Base-by-base conservation (phyloP, 2,113 vertebrate genomes). In the Percina caprodes region DNA sequence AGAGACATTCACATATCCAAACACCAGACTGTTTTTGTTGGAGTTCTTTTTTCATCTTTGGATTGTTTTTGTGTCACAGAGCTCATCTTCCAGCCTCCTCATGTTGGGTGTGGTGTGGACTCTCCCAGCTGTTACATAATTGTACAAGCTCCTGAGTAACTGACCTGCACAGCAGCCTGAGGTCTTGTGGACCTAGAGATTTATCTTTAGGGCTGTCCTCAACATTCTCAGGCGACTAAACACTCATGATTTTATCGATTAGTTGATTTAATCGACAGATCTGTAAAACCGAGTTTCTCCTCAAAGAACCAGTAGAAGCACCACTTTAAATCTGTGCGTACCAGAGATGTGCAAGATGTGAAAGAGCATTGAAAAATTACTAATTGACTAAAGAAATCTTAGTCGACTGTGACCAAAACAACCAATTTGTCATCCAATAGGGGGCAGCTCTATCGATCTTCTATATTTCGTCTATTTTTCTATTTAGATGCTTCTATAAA, bases 401-500 rank as follows among this genome's bases (percentile, higher is more conserved):
- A 42, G 39, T 42, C 10, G 10, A 42, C 39, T 42, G 39, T 42
- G 39, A 42, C 10, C 39, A 42, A 42, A 42, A 42, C 39, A 10
- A 42, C 39, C 39, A 0, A 42, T 42, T 42, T 10, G 39, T 42
- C 10, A 10, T 11, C 39, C 39, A 42, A 42, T 9, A 42, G 39
- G 39, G 39, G 10, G 2, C 39, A 42, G 39, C 39, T 42, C 39
- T 62, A 33, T 66, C 61, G 48, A 61, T 77, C 6, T 66, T 62
- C 24, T 21, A 66, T 77, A 58, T 52, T 60, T 35, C 14, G 15
- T 82, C 2, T 72, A 63, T 88, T 85, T 87, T 84, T 86, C 54
- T 80, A 83, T 69, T 23, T 60, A 35, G 26, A 56, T 68, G 24
- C 69, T 33, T 61, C 46, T 21, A 60, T 68, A 76, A 77, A 77